Evolutionary conservation across 2,113 vertebrate species (phyloP).

Genomic region (Mesitornis unicolor): DNA sequence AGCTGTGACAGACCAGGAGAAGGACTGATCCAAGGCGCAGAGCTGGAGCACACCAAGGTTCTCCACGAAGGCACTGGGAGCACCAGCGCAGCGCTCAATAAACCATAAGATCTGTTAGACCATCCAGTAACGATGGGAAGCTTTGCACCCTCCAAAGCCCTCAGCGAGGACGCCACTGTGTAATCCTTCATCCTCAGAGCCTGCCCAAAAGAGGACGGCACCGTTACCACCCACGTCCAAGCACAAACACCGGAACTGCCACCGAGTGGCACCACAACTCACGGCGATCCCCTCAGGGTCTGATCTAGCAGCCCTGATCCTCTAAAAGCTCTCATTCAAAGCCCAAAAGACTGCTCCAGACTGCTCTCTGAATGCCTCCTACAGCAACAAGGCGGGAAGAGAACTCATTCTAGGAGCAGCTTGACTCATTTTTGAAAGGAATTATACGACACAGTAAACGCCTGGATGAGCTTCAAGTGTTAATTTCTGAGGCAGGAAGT

Average conservation of each 20-base stretch:
- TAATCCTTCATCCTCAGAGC: neutral
- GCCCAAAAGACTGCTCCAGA: neutral
- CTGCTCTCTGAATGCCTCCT: neutral
- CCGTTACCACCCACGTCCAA: neutral
- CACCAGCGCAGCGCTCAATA: neutral
- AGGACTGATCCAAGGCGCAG: neutral
- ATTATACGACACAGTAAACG: neutral
- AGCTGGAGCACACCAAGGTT: neutral
- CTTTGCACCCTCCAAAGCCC: neutral
- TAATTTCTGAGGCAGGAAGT: neutral
- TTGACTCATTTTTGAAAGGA: neutral
- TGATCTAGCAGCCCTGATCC: neutral
- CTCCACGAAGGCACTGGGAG: neutral
- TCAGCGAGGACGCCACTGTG: neutral
- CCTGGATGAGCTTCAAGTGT: neutral
- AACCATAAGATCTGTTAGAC: neutral
- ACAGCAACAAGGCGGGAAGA: neutral
- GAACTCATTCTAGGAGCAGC: neutral
- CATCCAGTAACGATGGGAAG: neutral
- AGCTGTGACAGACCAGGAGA: neutral
- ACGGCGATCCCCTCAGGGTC: neutral
- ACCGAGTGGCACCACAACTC: neutral
- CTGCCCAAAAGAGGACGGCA: neutral
- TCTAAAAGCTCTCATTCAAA: neutral
- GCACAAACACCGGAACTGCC: neutral